Evolutionary conservation across 2,797 vertebrate species (phyloP), one percentile per base, ranked within the genome.

Genomic region (Todus mexicanus): DNA sequence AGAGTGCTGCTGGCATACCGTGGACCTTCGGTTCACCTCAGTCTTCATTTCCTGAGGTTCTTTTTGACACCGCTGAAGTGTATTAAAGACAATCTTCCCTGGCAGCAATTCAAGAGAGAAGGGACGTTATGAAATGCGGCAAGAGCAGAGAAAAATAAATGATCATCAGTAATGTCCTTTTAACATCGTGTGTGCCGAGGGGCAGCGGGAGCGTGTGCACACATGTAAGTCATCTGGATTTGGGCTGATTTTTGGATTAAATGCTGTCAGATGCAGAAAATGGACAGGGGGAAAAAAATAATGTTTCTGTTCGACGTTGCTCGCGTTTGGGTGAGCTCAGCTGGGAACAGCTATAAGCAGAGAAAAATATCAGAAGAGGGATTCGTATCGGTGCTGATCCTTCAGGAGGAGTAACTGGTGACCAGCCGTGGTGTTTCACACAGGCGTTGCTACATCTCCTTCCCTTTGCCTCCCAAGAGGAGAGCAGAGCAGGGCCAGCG

Each of bases 91-190:
- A 92, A 75, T 81, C 79, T 92, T 95, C 70, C 69, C 79, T 95
- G 95, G 87, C 92, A 78, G 76, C 20, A 45, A 92, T 95, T 95
- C 87, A 89, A 85, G 79, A 88, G 71, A 88, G 59, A 90, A 89
- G 63, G 70, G 75, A 66, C 95, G 87, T 93, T 96, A 91, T 50
- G 64, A 94, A 87, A 95, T 95, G 59, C 66, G 89, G 79, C 53
- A 78, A 93, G 90, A 94, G 73, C 13, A 7, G 82, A 94, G 90
- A 89, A 95, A 95, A 96, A 92, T 85, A 95, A 96, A 95, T 88
- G 35, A 72, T 91, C 90, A 89, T 86, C 80, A 76, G 73, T 74
- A 83, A 87, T 68, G 64, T 87, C 43, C 86, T 93, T 91, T 93
- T 92, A 94, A 90, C 88, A 68, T 27, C 74, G 54, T 83, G 47